phyloP scores from a whole-genome alignment of 2,888 invertebrate species.

The Pherbina coryleti region DNA sequence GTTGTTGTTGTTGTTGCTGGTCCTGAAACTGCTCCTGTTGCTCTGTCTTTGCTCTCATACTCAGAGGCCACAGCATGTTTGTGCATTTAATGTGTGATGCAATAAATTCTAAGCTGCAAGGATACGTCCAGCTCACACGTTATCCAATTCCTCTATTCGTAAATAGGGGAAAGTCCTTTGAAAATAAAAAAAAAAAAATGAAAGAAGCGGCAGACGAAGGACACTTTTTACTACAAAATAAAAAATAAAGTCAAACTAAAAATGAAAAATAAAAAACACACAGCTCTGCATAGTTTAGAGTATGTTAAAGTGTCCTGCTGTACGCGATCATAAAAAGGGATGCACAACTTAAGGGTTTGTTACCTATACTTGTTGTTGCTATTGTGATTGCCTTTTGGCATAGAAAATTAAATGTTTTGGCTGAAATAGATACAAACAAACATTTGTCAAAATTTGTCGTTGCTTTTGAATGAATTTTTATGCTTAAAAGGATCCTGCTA shows the following conservation, averaged over 20 bases:
- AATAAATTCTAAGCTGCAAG: constrained; percentile 32
- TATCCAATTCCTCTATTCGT: neutral
- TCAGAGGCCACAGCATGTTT: constrained; percentile 15
- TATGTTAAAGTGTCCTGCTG: neutral
- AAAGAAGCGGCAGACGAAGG: neutral
- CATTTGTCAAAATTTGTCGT: neutral
- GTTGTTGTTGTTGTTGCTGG: neutral
- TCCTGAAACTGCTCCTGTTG: neutral
- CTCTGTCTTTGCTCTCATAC: neutral
- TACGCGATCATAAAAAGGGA: neutral
- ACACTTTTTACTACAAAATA: constrained; percentile 8
- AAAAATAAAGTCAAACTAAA: neutral
- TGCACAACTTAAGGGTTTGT: constrained; percentile 19
- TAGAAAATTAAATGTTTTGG: constrained; percentile 24
- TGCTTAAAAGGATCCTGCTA: no score
- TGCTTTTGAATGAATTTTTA: neutral
- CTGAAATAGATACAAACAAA: neutral
- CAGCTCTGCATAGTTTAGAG: neutral
- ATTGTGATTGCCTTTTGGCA: constrained; percentile 41
- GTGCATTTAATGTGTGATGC: constrained; percentile 25
- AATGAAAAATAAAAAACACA: neutral
- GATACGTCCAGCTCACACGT: constrained; percentile 19
- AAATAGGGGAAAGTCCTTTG: neutral
- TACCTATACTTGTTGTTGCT: neutral
- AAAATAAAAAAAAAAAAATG: neutral